Base-by-base conservation (phyloP, 2,113 vertebrate genomes). In the Ibidorhyncha struthersii region DNA sequence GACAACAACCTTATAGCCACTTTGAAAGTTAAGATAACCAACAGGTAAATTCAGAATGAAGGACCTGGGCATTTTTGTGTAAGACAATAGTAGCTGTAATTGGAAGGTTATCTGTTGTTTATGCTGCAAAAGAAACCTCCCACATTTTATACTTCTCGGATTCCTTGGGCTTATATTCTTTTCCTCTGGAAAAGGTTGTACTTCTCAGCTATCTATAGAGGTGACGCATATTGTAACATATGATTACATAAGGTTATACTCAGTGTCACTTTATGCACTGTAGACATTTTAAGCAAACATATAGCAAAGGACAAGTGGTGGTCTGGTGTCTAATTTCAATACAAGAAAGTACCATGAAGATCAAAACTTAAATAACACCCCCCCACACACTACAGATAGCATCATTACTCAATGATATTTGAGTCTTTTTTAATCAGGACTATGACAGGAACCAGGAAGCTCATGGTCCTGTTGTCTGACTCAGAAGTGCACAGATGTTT, bases 401-500 rank as follows among this genome's bases (percentile, higher is more conserved):
- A 65, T 88, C 66, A 12, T 63, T 82, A 56, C 12, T 90, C 52
- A 86, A 40, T 34, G 53, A 27, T 12, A 76, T 96, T 82, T 90
- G 32, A 79, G 41, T 65, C 25, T 79, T 79, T 84, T 93, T 83
- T 76, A 88, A 93, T 93, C 74, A 95, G 40, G 56, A 56, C 43
- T 90, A 32, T 86, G 85, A 90, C 62, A 95, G 90, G 90, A 96
- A 92, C 36, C 74, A 96, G 94, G 82, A 96, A 95, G 71, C 78
- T 95, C 16, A 61, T 70, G 53, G 93, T 96, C 71, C 66, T 86
- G 88, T 61, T 88, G 36, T 69, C 90, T 92, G 91, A 93, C 66
- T 92, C 94, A 90, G 73, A 97, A 96, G 47, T 65, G 49, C 82
- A 69, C 94, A 96, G 95, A 95, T 95, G 88, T 88, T 96, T 90